These are phyloP conservation scores for Mungos mungo DNA, from an alignment of 2,113 vertebrate species.

Conservation along the genomic window DNA sequence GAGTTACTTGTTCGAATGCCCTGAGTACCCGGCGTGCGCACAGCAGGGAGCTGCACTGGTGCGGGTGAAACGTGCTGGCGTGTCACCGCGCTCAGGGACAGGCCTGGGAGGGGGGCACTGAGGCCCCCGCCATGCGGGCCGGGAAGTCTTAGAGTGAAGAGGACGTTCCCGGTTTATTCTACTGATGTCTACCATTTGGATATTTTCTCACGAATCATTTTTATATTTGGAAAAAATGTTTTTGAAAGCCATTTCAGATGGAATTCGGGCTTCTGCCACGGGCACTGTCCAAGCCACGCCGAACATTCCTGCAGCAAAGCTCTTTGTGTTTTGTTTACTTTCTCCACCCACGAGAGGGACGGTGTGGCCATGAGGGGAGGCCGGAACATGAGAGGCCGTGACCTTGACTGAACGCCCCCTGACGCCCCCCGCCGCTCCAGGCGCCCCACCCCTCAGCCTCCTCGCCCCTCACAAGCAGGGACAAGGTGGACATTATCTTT, in stretches of 20 bases:
- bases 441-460: background rate
- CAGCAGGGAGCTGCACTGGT: fast-evolving
- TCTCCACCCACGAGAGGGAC: background rate
- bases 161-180: background rate
- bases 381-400: background rate
- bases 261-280: background rate
- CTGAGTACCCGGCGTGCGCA: fast-evolving
- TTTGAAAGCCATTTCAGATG: background rate
- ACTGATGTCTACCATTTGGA: background rate
- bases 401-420: background rate
- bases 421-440: background rate
- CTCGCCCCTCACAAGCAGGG: background rate
- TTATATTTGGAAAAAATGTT: background rate
- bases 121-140: background rate
- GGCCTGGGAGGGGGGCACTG: background rate
- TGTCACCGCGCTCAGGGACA: background rate
- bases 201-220: background rate
- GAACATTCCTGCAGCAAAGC: background rate
- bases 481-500: fast-evolving
- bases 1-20: background rate
- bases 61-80: fast-evolving
- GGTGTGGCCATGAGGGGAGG: background rate
- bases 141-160: background rate
- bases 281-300: background rate
- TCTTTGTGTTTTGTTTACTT: background rate